These are phyloP conservation scores for Rallus crepitans DNA, from an alignment of 2,797 vertebrate species.

Conservation along the genomic window DNA sequence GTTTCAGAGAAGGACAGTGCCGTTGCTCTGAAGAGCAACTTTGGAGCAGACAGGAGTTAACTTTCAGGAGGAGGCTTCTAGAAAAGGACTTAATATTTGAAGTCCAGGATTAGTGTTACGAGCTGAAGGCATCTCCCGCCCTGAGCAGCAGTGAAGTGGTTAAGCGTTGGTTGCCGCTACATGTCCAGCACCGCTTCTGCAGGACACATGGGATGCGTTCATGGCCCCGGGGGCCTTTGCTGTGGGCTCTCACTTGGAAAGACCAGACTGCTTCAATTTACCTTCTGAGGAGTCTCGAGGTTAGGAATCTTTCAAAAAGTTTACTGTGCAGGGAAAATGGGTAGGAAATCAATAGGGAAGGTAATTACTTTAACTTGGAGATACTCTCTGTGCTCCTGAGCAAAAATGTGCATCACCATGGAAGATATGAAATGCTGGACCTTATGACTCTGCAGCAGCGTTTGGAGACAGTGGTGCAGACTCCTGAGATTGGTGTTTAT, in stretches of 20 bases:
- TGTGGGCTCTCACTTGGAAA: slow-evolving; percentile 15
- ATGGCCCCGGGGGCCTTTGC: slow-evolving; percentile 18
- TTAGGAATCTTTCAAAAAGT: not conserved
- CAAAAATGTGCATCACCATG: not conserved
- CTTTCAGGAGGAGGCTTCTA: not conserved
- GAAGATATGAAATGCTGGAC: not conserved
- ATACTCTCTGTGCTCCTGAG: not conserved
- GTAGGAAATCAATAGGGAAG: slow-evolving; percentile 19
- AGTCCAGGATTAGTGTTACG: not conserved
- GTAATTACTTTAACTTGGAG: slow-evolving; percentile 9
- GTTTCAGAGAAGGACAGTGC: rapidly evolving
- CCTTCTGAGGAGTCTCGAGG: not conserved
- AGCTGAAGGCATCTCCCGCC: not conserved
- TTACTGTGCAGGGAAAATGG: not conserved
- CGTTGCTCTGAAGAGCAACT: not conserved
- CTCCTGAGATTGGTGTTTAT: not conserved
- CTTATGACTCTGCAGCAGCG: not conserved
- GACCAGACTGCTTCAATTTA: not conserved
- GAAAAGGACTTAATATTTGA: not conserved
- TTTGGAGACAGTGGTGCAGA: not conserved
- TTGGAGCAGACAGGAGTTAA: rapidly evolving
- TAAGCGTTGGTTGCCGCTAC: not conserved
- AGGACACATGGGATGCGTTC: slow-evolving; percentile 31
- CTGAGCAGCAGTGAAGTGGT: not conserved
- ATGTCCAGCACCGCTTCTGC: not conserved